phyloP scores from a whole-genome alignment of 2,797 vertebrate species.

The Octomys mimax region DNA sequence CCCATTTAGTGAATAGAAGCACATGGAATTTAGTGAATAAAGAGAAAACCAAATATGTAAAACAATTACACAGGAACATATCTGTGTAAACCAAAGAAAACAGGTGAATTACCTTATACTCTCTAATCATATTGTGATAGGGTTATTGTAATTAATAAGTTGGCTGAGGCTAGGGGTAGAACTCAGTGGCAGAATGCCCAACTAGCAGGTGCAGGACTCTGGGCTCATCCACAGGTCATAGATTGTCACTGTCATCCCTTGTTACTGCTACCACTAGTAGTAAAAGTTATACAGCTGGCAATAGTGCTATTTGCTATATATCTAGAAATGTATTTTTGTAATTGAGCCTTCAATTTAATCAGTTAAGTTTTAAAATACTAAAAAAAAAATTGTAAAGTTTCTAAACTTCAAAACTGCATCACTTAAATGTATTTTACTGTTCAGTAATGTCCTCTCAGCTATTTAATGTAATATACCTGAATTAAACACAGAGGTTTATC shows the following conservation, averaged over 20 bases:
- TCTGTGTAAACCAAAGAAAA: not conserved
- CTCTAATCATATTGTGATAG: not conserved
- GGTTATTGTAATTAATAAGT: not conserved
- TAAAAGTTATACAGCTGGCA: not conserved
- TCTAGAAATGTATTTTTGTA: not conserved
- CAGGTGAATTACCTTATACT: not conserved
- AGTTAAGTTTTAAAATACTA: not conserved
- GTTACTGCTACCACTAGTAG: not conserved
- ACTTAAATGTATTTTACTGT: not conserved
- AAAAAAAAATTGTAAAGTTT: conserved; percentile 15
- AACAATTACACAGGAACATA: not conserved
- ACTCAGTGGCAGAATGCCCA: too few relatives aligned
- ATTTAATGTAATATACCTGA: not conserved
- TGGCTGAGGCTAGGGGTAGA: not conserved
- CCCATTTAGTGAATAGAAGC: not conserved
- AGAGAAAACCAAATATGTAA: not conserved
- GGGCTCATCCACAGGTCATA: not conserved
- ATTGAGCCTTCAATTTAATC: not conserved
- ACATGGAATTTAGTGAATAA: conserved; percentile 12
- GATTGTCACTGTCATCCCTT: not conserved
- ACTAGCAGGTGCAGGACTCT: not conserved
- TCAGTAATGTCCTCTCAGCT: not conserved
- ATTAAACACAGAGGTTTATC: conserved; percentile 17
- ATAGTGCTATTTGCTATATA: not conserved
- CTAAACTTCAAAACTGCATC: not conserved